Evolutionary conservation across 64 coral and sea anemone genomes (phyloP).

Genomic region (Stichodactyla helianthus): DNA sequence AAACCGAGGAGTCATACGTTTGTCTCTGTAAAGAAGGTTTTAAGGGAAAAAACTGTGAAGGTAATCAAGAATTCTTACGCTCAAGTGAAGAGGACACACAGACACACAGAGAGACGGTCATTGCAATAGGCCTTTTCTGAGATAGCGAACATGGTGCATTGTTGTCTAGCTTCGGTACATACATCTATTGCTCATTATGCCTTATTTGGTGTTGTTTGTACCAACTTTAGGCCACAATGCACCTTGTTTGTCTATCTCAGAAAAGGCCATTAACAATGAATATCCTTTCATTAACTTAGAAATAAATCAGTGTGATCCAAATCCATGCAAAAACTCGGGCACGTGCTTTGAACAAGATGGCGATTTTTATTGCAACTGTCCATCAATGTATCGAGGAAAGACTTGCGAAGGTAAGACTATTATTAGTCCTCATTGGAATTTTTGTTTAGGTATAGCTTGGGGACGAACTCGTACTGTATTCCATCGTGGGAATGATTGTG

Average conservation of each 20-base stretch:
- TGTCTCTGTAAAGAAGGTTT: slow-evolving; percentile 70
- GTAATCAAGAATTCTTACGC: not conserved
- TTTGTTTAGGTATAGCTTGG: too few relatives aligned
- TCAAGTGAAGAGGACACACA: not conserved
- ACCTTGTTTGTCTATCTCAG: too few relatives aligned
- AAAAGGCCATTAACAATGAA: not conserved
- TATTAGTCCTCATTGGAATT: too few relatives aligned
- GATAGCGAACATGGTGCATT: too few relatives aligned
- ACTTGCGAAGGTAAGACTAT: slow-evolving; percentile 71
- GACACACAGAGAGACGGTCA: not conserved
- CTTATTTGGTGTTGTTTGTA: too few relatives aligned
- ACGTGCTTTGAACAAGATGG: slow-evolving; percentile 57
- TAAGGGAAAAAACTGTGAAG: slow-evolving; percentile 79
- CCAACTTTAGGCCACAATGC: too few relatives aligned
- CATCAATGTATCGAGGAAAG: slow-evolving; percentile 69
- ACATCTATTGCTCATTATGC: too few relatives aligned
- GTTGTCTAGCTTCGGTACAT: too few relatives aligned
- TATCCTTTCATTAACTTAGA: slow-evolving; percentile 14
- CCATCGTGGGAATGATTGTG: too few relatives aligned
- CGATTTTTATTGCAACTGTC: slow-evolving; percentile 81
- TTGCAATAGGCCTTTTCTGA: too few relatives aligned
- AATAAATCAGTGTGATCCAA: slow-evolving; percentile 59
- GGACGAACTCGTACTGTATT: too few relatives aligned
- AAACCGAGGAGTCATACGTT: slow-evolving; percentile 62
- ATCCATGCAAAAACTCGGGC: slow-evolving; percentile 86